Conservation (phyloP, 2,888 invertebrate genomes). For the Drosophila ustulata region DNA sequence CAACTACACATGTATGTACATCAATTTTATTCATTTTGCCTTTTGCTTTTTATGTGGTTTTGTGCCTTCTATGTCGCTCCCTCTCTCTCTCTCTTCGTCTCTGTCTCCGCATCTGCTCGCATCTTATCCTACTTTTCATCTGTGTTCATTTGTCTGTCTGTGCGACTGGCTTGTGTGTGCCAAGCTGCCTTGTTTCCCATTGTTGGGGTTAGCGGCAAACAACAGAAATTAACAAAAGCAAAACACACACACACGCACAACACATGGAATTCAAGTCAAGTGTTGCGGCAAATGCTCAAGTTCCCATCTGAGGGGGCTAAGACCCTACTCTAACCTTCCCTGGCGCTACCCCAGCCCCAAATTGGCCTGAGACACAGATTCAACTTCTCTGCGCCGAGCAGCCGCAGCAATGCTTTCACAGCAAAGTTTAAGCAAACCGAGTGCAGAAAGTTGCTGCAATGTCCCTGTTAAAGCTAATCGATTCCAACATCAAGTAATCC, state of each 20-base stretch:
- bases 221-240: conserved; percentile 78
- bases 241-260: conserved; percentile 47
- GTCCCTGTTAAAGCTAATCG: conserved; percentile 4
- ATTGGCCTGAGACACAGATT: too few relatives aligned
- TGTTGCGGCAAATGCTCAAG: conserved; percentile 68
- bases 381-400: too few relatives aligned
- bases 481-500: background rate
- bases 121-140: conserved; percentile 49
- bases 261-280: conserved; percentile 71
- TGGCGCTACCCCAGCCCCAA: background rate
- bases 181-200: conserved; percentile 37
- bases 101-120: conserved; percentile 2
- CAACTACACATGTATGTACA: conserved; percentile 26
- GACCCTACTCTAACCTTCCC: conserved; percentile 9
- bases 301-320: conserved; percentile 27
- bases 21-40: conserved; percentile 51
- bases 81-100: background rate
- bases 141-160: conserved; percentile 44
- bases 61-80: conserved; percentile 10
- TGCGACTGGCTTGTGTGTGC: conserved; percentile 25
- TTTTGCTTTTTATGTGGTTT: conserved; percentile 55
- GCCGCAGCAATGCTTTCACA: too few relatives aligned
- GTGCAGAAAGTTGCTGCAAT: background rate
- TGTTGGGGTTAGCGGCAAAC: conserved; percentile 74
- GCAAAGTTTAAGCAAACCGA: background rate